Evolutionary conservation across 2,888 invertebrate genomes (phyloP), one percentile per base, ranked within the genome.

Genomic region (Acronicta aceris): DNA sequence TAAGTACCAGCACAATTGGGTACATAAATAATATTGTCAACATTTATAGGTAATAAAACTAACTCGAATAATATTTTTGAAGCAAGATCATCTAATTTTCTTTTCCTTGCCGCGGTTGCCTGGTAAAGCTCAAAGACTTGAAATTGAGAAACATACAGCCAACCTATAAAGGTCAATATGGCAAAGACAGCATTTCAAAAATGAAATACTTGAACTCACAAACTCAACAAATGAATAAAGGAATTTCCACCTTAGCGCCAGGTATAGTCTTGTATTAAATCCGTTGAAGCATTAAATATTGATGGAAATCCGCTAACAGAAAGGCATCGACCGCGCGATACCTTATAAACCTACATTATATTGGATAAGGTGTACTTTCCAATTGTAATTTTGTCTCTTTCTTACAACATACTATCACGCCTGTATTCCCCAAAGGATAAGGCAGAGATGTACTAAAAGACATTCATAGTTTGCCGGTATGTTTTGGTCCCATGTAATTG

Each of bases 231-330:
- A 48, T 51, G 48, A 43, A 50, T 56, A 70, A 36, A 54, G 64
- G 46, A 56, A 63, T 69, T 57, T 25, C 13, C 30, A 74, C 52
- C 43, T 56, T 47, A n/a, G 16, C 25, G 21, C 13, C 33, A 46
- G 17, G 48, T 73, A 51, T 36, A 30, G 15, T 13, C 38, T 42
- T 15, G 48, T 36, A 49, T 51, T 10, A n/a, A 16, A 42, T 41
- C 25, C 36, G 46, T 25, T 48, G 16, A 21, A 47, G 43, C 47
- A 64, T 71, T 56, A 47, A 63, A 67, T 72, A 72, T 72, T 72
- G 52, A 72, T 63, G 46, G 21, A n/a, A 59, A 71, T 56, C 41
- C 55, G 51, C 63, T 72, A 56, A 68, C 58, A 21, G 21, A 21
- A 27, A 13, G 9, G 21, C 46, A 41, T 36, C 17, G 42, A 52